These are phyloP conservation scores for Athalia circularis DNA, from an alignment of 2,888 invertebrate genomes.

Conservation along the genomic window DNA sequence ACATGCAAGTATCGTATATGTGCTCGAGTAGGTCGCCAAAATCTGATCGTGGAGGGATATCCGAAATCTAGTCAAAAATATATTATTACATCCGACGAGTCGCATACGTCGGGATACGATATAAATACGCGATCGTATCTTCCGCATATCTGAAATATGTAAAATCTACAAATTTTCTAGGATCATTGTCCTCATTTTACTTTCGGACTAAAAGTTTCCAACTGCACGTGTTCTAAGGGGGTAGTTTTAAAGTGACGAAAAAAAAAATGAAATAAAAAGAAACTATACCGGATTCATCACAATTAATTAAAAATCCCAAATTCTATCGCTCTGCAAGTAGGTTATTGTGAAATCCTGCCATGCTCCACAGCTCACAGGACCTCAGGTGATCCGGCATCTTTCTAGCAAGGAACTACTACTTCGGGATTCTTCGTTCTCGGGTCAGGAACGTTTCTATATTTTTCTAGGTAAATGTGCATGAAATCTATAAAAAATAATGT, in stretches of 20 bases:
- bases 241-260: background rate
- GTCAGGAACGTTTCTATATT: too few relatives aligned
- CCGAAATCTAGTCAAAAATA: too few relatives aligned
- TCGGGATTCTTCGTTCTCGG: background rate
- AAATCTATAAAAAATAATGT: background rate
- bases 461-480: background rate
- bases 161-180: conserved; percentile 5
- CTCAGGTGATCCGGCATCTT: background rate
- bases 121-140: background rate
- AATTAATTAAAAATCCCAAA: background rate
- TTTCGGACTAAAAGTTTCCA: background rate
- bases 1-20: conserved; percentile 58
- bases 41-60: background rate
- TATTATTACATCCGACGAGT: background rate
- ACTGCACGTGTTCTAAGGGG: background rate
- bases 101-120: conserved; percentile 1
- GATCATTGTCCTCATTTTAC: background rate
- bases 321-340: background rate
- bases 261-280: background rate
- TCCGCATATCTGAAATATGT: background rate
- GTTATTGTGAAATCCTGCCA: background rate
- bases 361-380: too few relatives aligned
- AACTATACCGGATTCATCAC: background rate
- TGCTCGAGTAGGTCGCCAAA: conserved; percentile 51
- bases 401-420: background rate